Base-by-base conservation (phyloP, 2,888 invertebrate genomes). In the Rutpela maculata region DNA sequence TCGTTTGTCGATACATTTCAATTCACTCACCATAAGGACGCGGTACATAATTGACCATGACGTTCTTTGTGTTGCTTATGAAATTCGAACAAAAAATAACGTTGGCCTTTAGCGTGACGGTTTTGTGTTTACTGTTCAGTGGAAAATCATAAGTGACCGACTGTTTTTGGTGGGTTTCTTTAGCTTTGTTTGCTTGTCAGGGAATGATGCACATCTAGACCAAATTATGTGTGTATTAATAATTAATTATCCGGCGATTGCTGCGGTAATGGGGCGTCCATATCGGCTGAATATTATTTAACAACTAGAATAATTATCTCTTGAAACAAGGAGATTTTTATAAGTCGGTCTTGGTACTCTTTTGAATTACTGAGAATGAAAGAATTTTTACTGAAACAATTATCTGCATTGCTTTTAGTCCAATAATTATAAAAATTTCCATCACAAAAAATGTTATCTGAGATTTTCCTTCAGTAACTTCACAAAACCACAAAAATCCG, bases 31-130 rank as follows among this genome's bases (percentile, higher is more conserved):
- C n/a, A 63, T 55, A 43, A 65, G 57, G 73, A 73, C 66, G 55
- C 22, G 19, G 55, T 43, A 1, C 17, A 65, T 69, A 70, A 75
- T 75, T 75, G 75, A 70, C 75, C 75, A 26, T 75, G 68, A 75
- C 70, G 69, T 70, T 55, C 75, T 75, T 75, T 75, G 75, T 75
- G 38, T 35, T 18, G 50, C 15, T 57, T 57, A 22, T 65, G 56
- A 56, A 66, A 63, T 15, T n/a, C 63, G 63, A 75, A 63, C 38
- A 70, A 75, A 70, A 75, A 74, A 43, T 43, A 11, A 15, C 57
- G 57, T 59, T 15, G 74, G 68, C 59, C 57, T 73, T 65, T 15
- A 22, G 56, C 69, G 55, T 75, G 62, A 68, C 63, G 68, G 62
- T 62, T 68, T 60, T 60, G 62, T 38, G 56, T 62, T 63, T n/a